Conservation (phyloP, 2,797 vertebrate genomes). For the Triplophysa bombifrons region DNA sequence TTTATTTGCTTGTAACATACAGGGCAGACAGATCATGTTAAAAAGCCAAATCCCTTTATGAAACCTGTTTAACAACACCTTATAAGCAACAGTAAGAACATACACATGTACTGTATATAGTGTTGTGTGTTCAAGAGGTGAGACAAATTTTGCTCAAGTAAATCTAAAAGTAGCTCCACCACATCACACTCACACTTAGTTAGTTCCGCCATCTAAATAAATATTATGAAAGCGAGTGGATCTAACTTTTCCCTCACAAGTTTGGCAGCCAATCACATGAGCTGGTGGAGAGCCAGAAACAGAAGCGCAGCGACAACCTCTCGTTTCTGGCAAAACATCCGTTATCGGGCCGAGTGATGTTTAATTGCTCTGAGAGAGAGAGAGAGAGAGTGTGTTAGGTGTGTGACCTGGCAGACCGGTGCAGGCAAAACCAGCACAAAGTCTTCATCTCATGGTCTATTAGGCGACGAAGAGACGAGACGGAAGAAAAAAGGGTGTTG, state of each 20-base stretch:
- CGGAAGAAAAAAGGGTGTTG: conserved; percentile 66
- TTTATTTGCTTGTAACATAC: neutral
- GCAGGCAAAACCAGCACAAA: conserved; percentile 45
- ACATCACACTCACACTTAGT: conserved; percentile 26
- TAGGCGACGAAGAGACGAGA: conserved; percentile 57
- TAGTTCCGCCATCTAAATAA: conserved; percentile 34
- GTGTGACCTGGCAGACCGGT: conserved; percentile 44
- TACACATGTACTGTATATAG: neutral
- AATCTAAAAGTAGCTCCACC: conserved; percentile 12
- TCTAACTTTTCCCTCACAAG: conserved; percentile 34
- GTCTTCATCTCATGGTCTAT: conserved; percentile 58
- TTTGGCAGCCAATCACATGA: conserved; percentile 19
- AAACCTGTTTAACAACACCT: neutral
- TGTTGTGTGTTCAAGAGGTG: neutral
- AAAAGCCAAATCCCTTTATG: too few species aligned
- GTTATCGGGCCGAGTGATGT: conserved; percentile 29
- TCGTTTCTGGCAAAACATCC: conserved; percentile 36
- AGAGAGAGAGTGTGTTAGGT: conserved; percentile 47
- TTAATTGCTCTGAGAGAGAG: conserved; percentile 31
- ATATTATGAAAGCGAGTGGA: conserved; percentile 39
- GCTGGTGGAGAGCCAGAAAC: conserved; percentile 35
- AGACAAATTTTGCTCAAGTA: conserved; percentile 1
- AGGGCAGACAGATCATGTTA: too few species aligned
- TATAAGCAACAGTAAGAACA: neutral
- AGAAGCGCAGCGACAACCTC: conserved; percentile 25